These are phyloP conservation scores for Trogon surrucura DNA, from an alignment of 2,113 vertebrate genomes.

Conservation along the genomic window DNA sequence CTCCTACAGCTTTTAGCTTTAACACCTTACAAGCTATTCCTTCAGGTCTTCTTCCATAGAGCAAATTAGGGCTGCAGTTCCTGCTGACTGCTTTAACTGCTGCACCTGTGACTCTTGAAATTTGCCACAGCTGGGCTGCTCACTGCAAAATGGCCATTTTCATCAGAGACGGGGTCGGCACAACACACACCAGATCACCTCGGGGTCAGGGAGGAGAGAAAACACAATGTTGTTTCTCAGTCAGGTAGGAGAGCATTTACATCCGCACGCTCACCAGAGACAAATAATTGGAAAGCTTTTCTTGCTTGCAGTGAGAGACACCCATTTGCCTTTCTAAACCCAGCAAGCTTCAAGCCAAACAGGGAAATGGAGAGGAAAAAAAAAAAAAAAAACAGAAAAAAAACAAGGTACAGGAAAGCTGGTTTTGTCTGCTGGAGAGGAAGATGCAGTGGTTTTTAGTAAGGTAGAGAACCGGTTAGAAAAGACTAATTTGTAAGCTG, in stretches of 20 bases:
- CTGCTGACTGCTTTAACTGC: conserved; percentile 15
- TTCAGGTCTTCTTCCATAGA: neutral
- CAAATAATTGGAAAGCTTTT: neutral
- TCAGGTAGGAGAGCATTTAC: neutral
- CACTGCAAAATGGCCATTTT: neutral
- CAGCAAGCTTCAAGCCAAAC: neutral
- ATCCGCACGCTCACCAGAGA: neutral
- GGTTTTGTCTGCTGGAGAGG: neutral
- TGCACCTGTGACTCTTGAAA: neutral
- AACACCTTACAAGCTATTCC: neutral
- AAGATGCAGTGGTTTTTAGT: neutral
- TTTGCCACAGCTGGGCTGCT: neutral
- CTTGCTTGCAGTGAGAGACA: neutral
- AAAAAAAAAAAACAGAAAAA: neutral
- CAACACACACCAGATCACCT: neutral
- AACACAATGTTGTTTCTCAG: neutral
- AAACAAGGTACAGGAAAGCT: neutral
- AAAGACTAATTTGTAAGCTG: neutral
- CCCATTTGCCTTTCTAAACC: neutral
- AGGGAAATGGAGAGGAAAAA: neutral
- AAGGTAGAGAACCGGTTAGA: neutral
- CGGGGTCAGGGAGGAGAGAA: neutral
- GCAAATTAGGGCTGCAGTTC: neutral
- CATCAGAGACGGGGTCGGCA: neutral
- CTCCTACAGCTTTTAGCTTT: neutral